phyloP scores from a whole-genome alignment of 2,888 invertebrate genomes.

The Dinocampus coccinellae region DNA sequence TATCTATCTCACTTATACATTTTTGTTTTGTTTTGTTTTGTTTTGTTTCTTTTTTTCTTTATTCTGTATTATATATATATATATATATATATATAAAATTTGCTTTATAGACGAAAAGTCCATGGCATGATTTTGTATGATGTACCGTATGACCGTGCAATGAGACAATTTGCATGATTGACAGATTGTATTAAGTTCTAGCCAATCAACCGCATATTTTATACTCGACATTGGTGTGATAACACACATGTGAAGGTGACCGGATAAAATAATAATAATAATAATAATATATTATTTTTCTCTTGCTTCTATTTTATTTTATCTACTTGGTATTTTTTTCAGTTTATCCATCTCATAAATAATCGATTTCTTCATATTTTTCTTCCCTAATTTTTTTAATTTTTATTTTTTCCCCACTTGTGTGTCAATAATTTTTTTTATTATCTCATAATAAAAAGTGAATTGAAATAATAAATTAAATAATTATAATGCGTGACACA shows the following conservation, averaged over 20 bases:
- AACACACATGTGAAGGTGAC: conserved; percentile 37
- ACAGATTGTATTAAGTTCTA: conserved; percentile 36
- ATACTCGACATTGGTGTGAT: conserved; percentile 24
- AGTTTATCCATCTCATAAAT: no score
- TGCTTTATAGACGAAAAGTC: conserved; percentile 3
- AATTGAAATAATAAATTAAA: no score
- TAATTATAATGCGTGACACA: no score
- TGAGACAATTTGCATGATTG: conserved; percentile 44
- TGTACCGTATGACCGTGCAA: conserved; percentile 16
- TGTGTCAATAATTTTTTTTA: no score
- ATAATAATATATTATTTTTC: conserved; percentile 23
- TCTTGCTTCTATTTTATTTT: no score
- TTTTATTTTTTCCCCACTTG: no score
- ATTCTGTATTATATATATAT: neutral
- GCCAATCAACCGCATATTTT: neutral
- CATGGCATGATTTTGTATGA: conserved; percentile 14
- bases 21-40: neutral
- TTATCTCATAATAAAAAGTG: no score
- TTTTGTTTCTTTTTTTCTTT: neutral
- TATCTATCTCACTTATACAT: neutral
- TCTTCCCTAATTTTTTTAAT: no score
- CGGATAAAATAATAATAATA: conserved; percentile 40
- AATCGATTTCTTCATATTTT: no score
- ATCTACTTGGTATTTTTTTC: no score
- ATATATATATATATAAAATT: neutral